Percentiles rank a stretch among this genome's conserved stretches.
Conservation (phyloP, 1,140 invertebrate genomes). For the Cyphomyrmex costatus region DNA sequence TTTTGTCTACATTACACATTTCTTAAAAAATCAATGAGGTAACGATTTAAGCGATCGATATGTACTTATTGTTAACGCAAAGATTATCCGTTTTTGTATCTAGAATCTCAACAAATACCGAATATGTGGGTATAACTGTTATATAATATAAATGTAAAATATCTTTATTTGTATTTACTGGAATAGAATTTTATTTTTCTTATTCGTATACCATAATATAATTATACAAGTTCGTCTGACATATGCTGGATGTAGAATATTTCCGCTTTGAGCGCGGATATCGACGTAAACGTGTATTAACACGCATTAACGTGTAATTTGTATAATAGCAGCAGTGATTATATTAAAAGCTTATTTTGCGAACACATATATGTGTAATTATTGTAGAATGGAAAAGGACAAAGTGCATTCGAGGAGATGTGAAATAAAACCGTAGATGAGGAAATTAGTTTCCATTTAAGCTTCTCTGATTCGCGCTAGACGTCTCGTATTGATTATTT, state of each 20-base stretch:
- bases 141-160: too few species aligned
- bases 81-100: background rate
- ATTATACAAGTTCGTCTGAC: background rate
- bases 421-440: constrained; percentile 16
- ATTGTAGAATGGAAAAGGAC: background rate
- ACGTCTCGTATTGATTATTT: constrained; percentile 44
- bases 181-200: background rate
- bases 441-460: constrained; percentile 29
- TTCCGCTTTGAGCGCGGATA: constrained; percentile 28
- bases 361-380: constrained; percentile 26
- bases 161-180: too few species aligned
- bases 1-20: too few species aligned
- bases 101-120: too few species aligned
- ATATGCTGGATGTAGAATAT: background rate
- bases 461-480: background rate
- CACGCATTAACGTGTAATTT: constrained; percentile 37
- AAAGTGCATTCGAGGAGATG: background rate
- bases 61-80: background rate
- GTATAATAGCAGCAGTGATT: constrained; percentile 32
- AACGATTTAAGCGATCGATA: too few species aligned
- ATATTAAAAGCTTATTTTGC: constrained; percentile 42
- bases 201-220: background rate
- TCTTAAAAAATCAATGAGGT: too few species aligned
- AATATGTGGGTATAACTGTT: too few species aligned
- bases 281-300: background rate